These are phyloP conservation scores for Psittacus erithacus DNA, from an alignment of 2,113 vertebrate genomes.

Conservation along the genomic window DNA sequence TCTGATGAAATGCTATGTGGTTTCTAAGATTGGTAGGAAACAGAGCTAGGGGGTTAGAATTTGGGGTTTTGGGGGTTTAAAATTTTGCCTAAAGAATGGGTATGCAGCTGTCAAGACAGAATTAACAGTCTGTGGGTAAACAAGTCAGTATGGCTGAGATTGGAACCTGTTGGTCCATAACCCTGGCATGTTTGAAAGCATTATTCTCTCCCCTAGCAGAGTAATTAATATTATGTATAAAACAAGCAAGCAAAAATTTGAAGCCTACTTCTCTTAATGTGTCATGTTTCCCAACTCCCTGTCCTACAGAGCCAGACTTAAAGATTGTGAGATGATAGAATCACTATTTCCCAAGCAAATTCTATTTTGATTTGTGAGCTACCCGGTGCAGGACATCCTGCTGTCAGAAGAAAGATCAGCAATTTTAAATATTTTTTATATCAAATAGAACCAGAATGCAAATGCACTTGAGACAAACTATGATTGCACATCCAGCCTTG, in stretches of 20 bases:
- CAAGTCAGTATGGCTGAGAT: background rate
- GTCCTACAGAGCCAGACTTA: background rate
- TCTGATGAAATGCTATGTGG: background rate
- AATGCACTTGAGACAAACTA: background rate
- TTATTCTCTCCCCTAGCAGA: background rate
- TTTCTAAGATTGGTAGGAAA: background rate
- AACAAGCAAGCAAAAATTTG: background rate
- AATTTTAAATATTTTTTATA: background rate
- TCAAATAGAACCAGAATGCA: background rate
- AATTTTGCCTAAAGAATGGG: background rate
- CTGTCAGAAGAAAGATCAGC: background rate
- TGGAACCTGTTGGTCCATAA: background rate
- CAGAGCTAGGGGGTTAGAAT: background rate
- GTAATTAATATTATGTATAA: background rate
- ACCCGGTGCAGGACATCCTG: background rate
- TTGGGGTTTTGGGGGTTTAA: background rate
- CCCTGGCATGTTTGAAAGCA: background rate
- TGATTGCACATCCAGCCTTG: background rate
- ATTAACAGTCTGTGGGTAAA: background rate
- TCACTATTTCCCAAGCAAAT: background rate
- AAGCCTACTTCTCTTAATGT: background rate
- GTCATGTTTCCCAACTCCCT: no score
- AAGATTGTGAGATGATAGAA: background rate
- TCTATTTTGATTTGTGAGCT: background rate
- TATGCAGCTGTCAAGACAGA: background rate